Evolutionary conservation across 2,113 vertebrate genomes (phyloP), one percentile per base, ranked within the genome.

Genomic region (Baryphthengus martii): DNA sequence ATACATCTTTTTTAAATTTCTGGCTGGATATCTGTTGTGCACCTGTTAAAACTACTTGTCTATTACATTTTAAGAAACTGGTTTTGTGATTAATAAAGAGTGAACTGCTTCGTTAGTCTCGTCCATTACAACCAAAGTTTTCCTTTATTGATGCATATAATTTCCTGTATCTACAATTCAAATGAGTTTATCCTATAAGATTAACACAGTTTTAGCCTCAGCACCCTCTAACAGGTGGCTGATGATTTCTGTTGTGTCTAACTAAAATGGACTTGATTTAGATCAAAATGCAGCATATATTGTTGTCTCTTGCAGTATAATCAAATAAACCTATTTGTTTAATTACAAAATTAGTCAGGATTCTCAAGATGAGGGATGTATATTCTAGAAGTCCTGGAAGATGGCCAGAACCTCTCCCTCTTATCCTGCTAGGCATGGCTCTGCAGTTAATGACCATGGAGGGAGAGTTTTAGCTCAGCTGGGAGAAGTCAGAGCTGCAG

Each of bases 291-390:
- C 62, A 65, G 56, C 52, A 26, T 21, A 65, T 42, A 59, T 21
- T 67, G 18, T 44, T 56, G 26, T 44, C 17, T 71, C 50, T 45
- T 55, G 52, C 25, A 65, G 40, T 50, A 55, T 33, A 77, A 52
- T 24, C 55, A 35, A 77, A 58, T 35, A 28, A 2, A 0, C 0
- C 33, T 18, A 10, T 42, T 61, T 80, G 28, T 45, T 79, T 28
- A 52, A 53, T 35, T 52, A 61, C 26, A 61, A 62, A 52, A 24
- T 26, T n/a, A n/a, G n/a, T n/a, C n/a, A n/a, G n/a, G n/a, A n/a
- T 35, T 50, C 40, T 94, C 13, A 23, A 12, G 47, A 25, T 1
- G 3, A 85, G 16, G 7, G 15, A 39, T 3, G 2, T 4, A 14
- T 35, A 10, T 25, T 47, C 42, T 29, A 39, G 70, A 61, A 75